Base-by-base conservation (phyloP, 2,888 invertebrate species). In the Lycaena phlaeas region DNA sequence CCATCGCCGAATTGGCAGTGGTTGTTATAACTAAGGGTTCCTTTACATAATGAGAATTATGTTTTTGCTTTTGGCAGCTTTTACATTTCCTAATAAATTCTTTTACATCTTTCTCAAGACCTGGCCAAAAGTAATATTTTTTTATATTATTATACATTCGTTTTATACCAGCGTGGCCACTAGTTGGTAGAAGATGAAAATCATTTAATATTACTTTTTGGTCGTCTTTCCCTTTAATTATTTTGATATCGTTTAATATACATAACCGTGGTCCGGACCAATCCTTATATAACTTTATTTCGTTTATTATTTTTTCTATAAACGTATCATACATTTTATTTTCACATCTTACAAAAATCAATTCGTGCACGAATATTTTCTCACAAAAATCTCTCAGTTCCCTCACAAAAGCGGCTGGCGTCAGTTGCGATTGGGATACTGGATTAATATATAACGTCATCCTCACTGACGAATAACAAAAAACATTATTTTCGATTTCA, bases 111-210 rank as follows among this genome's bases (percentile, higher is more conserved):
- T 40, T 36, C 12, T 41, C 40, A 26, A 48, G n/a, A 27, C 34
- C 26, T 36, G 40, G 29, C 43, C 43, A 48, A 45, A 39, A 45
- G 26, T 44, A 48, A 34, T 38, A 28, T 29, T 26, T 38, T 36
- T 42, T 45, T 3, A 48, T 45, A 38, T 48, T 45, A 36, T 41
- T 45, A 43, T 45, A 7, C 45, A 45, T 48, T 10, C 45, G 18
- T 27, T 36, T 38, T 10, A 45, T 36, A 9, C 43, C 45, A 4
- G 43, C 43, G 15, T 45, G 48, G 9, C 43, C 45, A 40, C 46
- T 46, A 11, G 44, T 48, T 6, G 44, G 47, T 14, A 47, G 18
- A 12, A 47, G 14, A 27, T 47, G 42, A 27, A 38, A 47, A 17
- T 45, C 41, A 26, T 48, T 25, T 1, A 36, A 22, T 25, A 36